Evolutionary conservation across 2,797 vertebrate species (phyloP).

Genomic region (Huso huso): DNA sequence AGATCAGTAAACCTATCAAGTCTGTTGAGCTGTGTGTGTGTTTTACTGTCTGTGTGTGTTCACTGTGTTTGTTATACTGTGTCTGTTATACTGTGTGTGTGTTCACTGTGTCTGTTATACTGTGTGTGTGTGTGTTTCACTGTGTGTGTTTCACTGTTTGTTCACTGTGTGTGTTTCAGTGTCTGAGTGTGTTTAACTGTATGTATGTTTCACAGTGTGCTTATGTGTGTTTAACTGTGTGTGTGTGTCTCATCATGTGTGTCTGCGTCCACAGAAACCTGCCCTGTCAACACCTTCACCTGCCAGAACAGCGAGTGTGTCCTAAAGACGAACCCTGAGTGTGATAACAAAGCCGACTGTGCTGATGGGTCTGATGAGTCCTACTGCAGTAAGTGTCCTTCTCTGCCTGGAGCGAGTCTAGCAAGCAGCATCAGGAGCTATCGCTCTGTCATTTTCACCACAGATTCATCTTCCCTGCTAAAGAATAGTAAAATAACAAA

Average conservation of each 20-base stretch:
- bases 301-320: conserved; percentile 68
- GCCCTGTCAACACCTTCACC: conserved; percentile 56
- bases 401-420: neutral
- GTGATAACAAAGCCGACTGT: conserved; percentile 61
- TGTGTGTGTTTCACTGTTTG: neutral
- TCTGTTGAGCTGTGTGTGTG: no score
- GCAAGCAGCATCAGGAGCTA: no score
- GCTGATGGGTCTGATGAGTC: conserved; percentile 68
- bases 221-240: conserved; percentile 2
- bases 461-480: no score
- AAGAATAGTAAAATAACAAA: no score
- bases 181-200: neutral
- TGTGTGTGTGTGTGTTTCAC: no score
- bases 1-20: no score
- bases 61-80: no score
- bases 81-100: no score
- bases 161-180: neutral
- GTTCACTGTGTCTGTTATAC: no score
- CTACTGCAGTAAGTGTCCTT: conserved; percentile 58
- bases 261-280: conserved; percentile 49
- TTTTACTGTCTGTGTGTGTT: no score
- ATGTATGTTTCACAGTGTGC: neutral
- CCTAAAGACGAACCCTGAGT: conserved; percentile 66
- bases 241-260: neutral
- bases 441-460: no score